Evolutionary conservation across 2,888 invertebrate species (phyloP).

Genomic region (Conistra vaccinii): DNA sequence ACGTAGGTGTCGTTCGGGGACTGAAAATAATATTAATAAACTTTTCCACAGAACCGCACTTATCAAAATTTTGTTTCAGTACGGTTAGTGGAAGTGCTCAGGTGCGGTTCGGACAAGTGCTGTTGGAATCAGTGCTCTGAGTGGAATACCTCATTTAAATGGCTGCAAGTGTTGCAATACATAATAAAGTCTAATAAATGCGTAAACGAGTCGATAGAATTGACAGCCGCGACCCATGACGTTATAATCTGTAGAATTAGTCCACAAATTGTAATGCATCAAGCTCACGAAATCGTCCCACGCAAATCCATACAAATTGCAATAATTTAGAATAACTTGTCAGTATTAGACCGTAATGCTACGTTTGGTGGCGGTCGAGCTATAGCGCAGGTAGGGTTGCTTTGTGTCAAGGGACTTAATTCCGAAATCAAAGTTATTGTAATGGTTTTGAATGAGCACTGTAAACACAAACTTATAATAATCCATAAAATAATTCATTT

Average conservation of each 20-base stretch:
- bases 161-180: conserved; percentile 43
- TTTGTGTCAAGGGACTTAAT: neutral
- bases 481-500: neutral
- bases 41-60: no score
- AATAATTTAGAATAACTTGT: conserved; percentile 75
- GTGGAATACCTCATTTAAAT: conserved; percentile 14
- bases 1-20: no score
- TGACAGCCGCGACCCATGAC: conserved; percentile 61
- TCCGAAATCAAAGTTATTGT: neutral
- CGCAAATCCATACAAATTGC: conserved; percentile 72
- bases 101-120: no score
- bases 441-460: neutral
- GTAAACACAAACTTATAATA: neutral
- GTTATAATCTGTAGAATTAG: conserved; percentile 71
- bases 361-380: conserved; percentile 59
- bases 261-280: conserved; percentile 70
- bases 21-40: no score
- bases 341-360: conserved; percentile 64
- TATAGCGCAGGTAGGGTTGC: conserved; percentile 49
- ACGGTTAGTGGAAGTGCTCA: no score
- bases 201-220: conserved; percentile 56
- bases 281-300: conserved; percentile 74
- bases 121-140: no score
- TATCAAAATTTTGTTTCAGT: no score
- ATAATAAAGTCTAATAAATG: conserved; percentile 61